A percentile compares a stretch with the other conserved stretches of the same genome.
phyloP scores from a whole-genome alignment of 1,140 invertebrate species.

The Ostrea edulis region DNA sequence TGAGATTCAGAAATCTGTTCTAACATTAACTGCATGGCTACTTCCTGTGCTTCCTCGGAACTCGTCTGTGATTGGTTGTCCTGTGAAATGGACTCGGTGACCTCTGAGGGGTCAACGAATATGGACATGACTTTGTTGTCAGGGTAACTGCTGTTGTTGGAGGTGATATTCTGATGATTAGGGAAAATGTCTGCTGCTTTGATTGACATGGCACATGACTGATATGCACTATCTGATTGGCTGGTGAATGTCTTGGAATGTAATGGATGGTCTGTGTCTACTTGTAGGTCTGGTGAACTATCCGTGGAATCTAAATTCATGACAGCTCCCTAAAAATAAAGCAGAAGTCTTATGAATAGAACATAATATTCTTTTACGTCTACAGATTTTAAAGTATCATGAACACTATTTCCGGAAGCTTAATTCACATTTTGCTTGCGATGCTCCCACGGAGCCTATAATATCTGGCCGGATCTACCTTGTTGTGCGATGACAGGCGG shows the following conservation, averaged over 20 bases:
- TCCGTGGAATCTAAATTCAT: constrained; percentile 15
- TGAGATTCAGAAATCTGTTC: neutral
- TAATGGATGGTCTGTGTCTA: neutral
- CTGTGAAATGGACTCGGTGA: neutral
- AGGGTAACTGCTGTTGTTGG: neutral
- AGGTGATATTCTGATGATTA: constrained; percentile 1
- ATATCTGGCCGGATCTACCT: too few species aligned
- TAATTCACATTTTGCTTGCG: too few species aligned
- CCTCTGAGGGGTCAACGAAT: neutral
- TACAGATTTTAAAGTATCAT: too few species aligned
- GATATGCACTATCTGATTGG: neutral
- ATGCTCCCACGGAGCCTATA: too few species aligned
- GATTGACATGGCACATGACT: neutral
- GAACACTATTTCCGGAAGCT: too few species aligned
- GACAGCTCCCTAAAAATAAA: neutral
- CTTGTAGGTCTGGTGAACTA: neutral
- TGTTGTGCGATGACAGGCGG: too few species aligned
- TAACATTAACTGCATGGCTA: neutral
- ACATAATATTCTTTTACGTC: too few species aligned
- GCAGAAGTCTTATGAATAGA: too few species aligned
- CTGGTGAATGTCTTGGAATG: neutral
- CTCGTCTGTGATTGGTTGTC: neutral
- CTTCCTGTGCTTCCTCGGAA: neutral
- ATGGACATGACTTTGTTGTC: neutral
- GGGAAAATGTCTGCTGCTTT: neutral